phyloP scores from a whole-genome alignment of 1,140 invertebrate species.

The Metaphire vulgaris region DNA sequence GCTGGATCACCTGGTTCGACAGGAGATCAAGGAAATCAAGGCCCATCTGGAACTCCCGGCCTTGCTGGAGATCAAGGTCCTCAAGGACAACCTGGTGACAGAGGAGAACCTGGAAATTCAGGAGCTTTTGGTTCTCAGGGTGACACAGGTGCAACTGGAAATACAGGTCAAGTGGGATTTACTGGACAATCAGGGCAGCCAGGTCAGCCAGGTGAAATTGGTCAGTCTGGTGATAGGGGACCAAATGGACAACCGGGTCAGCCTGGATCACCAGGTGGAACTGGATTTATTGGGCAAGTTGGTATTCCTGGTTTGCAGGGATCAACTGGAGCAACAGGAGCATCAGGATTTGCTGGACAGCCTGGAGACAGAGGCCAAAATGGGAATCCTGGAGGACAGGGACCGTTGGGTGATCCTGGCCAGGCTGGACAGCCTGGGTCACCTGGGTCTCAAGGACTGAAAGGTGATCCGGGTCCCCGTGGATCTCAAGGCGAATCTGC shows the following conservation, averaged over 20 bases:
- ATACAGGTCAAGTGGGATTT: slow-evolving; percentile 9
- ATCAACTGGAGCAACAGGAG: not conserved
- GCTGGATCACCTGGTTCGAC: slow-evolving; percentile 25
- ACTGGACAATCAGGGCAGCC: slow-evolving; percentile 6
- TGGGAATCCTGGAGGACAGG: slow-evolving; percentile 25
- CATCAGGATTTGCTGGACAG: slow-evolving; percentile 18
- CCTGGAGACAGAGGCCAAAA: slow-evolving; percentile 15
- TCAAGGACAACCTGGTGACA: slow-evolving; percentile 36
- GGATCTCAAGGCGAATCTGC: slow-evolving; percentile 6
- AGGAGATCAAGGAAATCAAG: slow-evolving; percentile 33
- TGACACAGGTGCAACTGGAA: slow-evolving; percentile 4
- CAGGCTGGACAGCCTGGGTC: slow-evolving; percentile 40
- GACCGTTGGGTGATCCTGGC: slow-evolving; percentile 46
- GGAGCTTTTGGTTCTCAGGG: not conserved
- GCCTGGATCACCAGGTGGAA: slow-evolving; percentile 21
- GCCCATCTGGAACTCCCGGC: slow-evolving; percentile 39
- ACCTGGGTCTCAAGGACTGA: slow-evolving; percentile 53
- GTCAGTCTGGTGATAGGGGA: slow-evolving; percentile 5
- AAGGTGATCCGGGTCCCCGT: slow-evolving; percentile 54
- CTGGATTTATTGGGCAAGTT: slow-evolving; percentile 10
- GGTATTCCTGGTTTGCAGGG: slow-evolving; percentile 20
- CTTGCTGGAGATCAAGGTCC: slow-evolving; percentile 42
- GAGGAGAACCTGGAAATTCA: slow-evolving; percentile 18
- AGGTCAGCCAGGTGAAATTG: slow-evolving; percentile 10
- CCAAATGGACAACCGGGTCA: slow-evolving; percentile 20